Conservation (phyloP, 2,113 vertebrate species). For the Tyto alba region DNA sequence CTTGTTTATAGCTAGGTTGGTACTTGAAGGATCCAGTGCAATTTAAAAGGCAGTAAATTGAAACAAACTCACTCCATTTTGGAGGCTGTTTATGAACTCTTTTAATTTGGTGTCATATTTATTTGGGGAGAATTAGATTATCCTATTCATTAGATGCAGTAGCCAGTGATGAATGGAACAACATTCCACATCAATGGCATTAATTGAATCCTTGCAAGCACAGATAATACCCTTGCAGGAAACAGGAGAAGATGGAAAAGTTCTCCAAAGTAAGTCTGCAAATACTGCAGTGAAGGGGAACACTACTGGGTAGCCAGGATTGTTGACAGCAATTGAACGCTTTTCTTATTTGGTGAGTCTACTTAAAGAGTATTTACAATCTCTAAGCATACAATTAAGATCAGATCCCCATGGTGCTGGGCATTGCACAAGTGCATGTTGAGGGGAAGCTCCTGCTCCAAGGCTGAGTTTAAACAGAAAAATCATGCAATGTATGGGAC, state of each 20-base stretch:
- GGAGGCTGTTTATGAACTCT: conserved; percentile 53
- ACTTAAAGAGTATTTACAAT: background rate
- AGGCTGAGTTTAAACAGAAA: background rate
- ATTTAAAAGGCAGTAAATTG: conserved; percentile 56
- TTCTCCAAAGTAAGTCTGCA: conserved; percentile 44
- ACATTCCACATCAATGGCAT: conserved; percentile 45
- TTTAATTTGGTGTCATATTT: conserved; percentile 66
- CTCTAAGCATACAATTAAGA: background rate
- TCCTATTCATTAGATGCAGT: conserved; percentile 60
- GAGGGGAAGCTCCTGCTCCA: background rate
- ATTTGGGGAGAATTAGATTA: conserved; percentile 58
- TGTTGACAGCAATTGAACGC: background rate
- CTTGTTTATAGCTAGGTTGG: conserved; percentile 25
- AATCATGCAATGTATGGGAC: background rate
- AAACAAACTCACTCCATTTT: conserved; percentile 36
- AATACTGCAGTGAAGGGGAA: background rate
- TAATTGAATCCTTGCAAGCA: conserved; percentile 57
- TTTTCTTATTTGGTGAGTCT: background rate
- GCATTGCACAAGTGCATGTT: background rate
- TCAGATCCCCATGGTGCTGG: rapidly evolving
- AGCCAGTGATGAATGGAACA: conserved; percentile 52
- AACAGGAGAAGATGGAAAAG: conserved; percentile 49
- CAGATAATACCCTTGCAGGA: conserved; percentile 56
- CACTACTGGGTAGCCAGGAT: background rate
- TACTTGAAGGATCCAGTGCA: conserved; percentile 31